These are phyloP conservation scores for Anser cygnoides DNA, from an alignment of 2,113 vertebrate genomes.

Conservation along the genomic window DNA sequence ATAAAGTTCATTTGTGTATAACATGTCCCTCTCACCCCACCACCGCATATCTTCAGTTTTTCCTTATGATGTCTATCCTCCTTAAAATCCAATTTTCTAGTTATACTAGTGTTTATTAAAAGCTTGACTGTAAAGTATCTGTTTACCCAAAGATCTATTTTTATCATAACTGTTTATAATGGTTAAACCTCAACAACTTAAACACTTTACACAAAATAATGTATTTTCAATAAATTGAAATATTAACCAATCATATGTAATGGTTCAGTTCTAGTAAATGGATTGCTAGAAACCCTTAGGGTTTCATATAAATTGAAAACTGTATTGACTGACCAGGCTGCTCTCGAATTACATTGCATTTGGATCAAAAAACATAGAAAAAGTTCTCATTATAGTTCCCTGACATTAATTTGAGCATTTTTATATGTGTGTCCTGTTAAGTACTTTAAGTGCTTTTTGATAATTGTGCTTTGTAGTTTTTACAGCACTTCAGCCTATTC, in stretches of 20 bases:
- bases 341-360: conserved; percentile 78
- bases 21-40: neutral
- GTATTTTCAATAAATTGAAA: conserved; percentile 90
- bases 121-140: conserved; percentile 69
- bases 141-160: conserved; percentile 77
- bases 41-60: neutral
- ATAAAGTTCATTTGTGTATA: neutral
- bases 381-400: conserved; percentile 90
- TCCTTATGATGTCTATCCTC: neutral
- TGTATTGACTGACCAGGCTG: conserved; percentile 83
- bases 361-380: conserved; percentile 89
- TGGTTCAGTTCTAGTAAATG: conserved; percentile 84
- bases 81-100: conserved; percentile 74
- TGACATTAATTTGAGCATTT: conserved; percentile 98
- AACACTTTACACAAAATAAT: conserved; percentile 81
- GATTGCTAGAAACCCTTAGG: conserved; percentile 79
- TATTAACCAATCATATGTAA: conserved; percentile 93
- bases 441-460: conserved; percentile 99
- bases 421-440: conserved; percentile 99
- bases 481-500: conserved; percentile 99
- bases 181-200: conserved; percentile 78
- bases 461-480: conserved; percentile 99
- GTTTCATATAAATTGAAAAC: conserved; percentile 86
- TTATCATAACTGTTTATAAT: conserved; percentile 82
- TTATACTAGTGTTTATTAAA: conserved; percentile 74